Evolutionary conservation across 2,888 invertebrate species (phyloP).

Genomic region (Pogonocherus hispidulus): DNA sequence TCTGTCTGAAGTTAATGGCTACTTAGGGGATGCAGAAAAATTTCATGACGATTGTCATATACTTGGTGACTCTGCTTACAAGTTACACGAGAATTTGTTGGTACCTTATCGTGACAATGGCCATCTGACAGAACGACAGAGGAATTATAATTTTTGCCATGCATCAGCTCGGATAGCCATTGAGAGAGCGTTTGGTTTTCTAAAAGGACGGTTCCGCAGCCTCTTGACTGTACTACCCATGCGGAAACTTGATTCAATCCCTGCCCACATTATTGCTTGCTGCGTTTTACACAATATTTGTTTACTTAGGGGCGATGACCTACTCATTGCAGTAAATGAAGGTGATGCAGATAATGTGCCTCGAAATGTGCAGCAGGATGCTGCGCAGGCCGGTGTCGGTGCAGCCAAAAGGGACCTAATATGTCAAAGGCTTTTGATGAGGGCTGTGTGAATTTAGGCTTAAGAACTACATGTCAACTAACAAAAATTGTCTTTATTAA

Average conservation of each 20-base stretch:
- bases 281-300: background rate
- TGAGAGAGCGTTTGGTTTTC: conserved; percentile 1
- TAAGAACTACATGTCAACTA: background rate
- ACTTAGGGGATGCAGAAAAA: background rate
- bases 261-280: background rate
- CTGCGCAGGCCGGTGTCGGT: background rate
- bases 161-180: conserved; percentile 8
- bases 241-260: background rate
- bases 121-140: conserved; percentile 1
- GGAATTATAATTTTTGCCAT: background rate
- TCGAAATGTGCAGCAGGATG: too few species aligned
- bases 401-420: background rate
- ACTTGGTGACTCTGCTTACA: background rate
- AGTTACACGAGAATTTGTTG: background rate
- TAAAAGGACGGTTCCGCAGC: conserved; percentile 10
- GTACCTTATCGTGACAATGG: background rate
- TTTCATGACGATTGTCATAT: background rate
- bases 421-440: background rate
- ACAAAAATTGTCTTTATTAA: too few species aligned
- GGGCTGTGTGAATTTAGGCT: background rate
- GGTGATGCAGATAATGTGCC: background rate
- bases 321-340: background rate
- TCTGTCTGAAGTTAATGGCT: background rate
- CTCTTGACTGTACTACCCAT: conserved; percentile 2
- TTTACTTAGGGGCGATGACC: background rate